Evolutionary conservation across 2,888 invertebrate genomes (phyloP).

Genomic region (Cheilosia variabilis): DNA sequence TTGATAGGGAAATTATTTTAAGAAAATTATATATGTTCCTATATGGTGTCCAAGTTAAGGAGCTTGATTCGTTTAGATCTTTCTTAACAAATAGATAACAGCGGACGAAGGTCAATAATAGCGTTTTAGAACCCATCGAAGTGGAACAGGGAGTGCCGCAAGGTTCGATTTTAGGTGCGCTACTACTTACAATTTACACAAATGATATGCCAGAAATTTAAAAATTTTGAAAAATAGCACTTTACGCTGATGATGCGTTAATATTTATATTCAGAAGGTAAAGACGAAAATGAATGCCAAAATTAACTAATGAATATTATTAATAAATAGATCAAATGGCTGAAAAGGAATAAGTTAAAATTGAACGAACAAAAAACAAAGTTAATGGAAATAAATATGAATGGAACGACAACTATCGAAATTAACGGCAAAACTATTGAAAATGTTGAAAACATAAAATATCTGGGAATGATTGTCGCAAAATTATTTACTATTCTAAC

Average conservation of each 20-base stretch:
- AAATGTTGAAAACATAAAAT: too few species aligned
- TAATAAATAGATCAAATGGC: background rate
- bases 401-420: background rate
- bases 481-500: background rate
- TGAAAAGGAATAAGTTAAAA: background rate
- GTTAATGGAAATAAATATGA: background rate
- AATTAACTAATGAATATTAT: background rate
- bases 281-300: background rate
- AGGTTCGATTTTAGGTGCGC: background rate
- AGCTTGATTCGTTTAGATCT: too few species aligned
- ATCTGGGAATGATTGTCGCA: background rate
- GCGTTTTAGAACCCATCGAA: background rate
- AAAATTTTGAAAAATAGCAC: background rate
- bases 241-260: background rate
- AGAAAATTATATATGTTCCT: too few species aligned
- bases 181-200: background rate
- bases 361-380: background rate
- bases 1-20: too few species aligned
- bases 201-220: background rate
- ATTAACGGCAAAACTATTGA: background rate
- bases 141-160: constrained; percentile 3
- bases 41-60: too few species aligned
- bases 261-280: background rate
- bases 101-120: background rate
- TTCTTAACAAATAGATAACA: too few species aligned